Conservation (phyloP, 2,113 vertebrate genomes). For the Hystrix brachyura region DNA sequence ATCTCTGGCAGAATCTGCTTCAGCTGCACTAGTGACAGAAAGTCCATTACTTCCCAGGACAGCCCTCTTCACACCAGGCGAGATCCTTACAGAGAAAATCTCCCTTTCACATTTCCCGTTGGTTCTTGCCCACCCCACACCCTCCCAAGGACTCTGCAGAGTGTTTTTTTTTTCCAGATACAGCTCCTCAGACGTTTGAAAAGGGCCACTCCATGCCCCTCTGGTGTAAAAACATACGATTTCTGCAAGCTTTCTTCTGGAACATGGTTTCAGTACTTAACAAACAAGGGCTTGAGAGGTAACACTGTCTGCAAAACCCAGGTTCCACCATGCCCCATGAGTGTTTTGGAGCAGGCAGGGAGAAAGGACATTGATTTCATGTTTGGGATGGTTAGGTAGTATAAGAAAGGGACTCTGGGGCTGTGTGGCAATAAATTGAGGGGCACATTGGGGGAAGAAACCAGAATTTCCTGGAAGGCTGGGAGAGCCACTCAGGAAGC, state of each 20-base stretch:
- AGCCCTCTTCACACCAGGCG: background rate
- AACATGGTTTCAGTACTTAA: background rate
- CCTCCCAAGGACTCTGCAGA: background rate
- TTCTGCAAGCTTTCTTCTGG: background rate
- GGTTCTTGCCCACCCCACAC: background rate
- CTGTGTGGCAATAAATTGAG: background rate
- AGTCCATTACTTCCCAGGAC: background rate
- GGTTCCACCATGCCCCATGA: background rate
- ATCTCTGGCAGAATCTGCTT: background rate
- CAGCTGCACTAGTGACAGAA: background rate
- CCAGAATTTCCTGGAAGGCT: background rate
- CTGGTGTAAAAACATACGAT: background rate
- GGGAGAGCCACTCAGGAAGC: background rate
- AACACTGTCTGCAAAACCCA: background rate
- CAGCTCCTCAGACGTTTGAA: background rate
- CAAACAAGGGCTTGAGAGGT: background rate
- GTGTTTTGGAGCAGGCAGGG: background rate
- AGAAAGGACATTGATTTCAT: rapidly evolving
- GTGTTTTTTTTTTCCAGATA: background rate
- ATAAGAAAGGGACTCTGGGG: too few relatives aligned
- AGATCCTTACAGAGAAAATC: background rate
- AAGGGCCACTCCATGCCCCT: background rate
- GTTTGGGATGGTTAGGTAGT: too few relatives aligned
- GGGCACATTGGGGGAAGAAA: background rate
- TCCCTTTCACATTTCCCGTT: background rate